A percentile compares a stretch with the other conserved stretches of the same genome.
Conservation (phyloP, 2,888 invertebrate species). For the Eupithecia subumbrata region DNA sequence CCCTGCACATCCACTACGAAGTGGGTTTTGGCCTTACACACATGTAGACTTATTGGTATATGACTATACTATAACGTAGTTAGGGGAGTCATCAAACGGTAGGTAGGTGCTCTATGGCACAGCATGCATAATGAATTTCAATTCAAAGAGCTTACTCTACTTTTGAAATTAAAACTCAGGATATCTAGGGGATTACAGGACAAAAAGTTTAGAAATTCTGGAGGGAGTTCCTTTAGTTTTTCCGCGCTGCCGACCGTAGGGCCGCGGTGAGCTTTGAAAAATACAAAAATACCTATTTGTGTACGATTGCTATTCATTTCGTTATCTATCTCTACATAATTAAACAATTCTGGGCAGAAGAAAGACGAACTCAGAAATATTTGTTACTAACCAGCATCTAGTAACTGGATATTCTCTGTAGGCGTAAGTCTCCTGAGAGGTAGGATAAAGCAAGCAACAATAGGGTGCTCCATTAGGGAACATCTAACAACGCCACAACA, state of each 20-base stretch:
- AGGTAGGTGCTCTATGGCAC: too few species aligned
- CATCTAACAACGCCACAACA: slow-evolving; percentile 47
- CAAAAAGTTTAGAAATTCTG: not conserved
- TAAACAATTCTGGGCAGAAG: not conserved
- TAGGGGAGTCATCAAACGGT: not conserved
- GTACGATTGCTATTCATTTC: too few species aligned
- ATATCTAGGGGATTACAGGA: not conserved
- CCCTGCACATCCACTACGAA: not conserved
- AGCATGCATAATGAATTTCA: not conserved
- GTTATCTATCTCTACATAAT: not conserved
- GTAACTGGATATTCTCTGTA: slow-evolving; percentile 5
- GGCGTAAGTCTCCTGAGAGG: slow-evolving; percentile 11
- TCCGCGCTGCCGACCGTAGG: not conserved
- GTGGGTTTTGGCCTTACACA: not conserved
- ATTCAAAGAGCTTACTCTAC: not conserved
- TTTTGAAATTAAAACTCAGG: not conserved
- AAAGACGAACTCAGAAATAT: not conserved
- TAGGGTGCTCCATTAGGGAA: slow-evolving; percentile 30
- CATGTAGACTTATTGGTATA: not conserved
- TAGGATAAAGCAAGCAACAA: slow-evolving; percentile 16
- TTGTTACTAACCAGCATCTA: not conserved
- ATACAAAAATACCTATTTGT: not conserved
- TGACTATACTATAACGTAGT: too few species aligned
- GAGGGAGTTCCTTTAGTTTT: too few species aligned
- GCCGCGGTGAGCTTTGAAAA: not conserved